Base-by-base conservation (phyloP, 2,888 invertebrate species). In the Zelleria hepariella region DNA sequence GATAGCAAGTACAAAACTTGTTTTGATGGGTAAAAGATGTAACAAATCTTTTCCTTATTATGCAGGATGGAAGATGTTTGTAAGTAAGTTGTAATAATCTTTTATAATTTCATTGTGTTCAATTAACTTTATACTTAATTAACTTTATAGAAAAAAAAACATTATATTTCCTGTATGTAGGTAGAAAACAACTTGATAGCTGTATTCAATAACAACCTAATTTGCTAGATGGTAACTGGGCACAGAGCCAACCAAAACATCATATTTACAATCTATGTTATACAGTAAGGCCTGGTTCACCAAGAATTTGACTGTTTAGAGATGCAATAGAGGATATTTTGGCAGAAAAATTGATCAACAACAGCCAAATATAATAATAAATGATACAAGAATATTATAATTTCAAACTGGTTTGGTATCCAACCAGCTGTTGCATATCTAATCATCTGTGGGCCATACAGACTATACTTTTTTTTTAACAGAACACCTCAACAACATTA, bases 191-290 rank as follows among this genome's bases (percentile, higher is more conserved):
- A 42, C 32, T 15, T 42, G 32, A 42, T 42, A 42, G 15, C 32
- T 42, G 15, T 57, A 58, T 47, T 32, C 52, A 52, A 42, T 42
- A 10, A n/a, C n/a, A n/a, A n/a, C 58, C 25, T n/a, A 58, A 21
- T 27, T 18, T 25, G 52, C 32, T 52, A n/a, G 52, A 60, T 26
- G 26, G 8, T 26, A 55, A 18, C 15, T 55, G 51, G 49, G 42
- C 56, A 42, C 2, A 25, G 20, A 61, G 26, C 55, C 55, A 58
- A 53, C 10, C 53, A 48, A 32, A 58, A 32, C 24, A 51, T 52
- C 5, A 10, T 10, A 15, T 49, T 18, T 42, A 42, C 32, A 42
- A 42, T 42, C 32, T 15, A n/a, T n/a, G n/a, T n/a, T n/a, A n/a
- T n/a, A 10, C 32, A 42, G 15, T 42, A 42, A 42, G 15, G 15